Conservation (phyloP, 2,113 vertebrate genomes). For the Ctenomys sociabilis region DNA sequence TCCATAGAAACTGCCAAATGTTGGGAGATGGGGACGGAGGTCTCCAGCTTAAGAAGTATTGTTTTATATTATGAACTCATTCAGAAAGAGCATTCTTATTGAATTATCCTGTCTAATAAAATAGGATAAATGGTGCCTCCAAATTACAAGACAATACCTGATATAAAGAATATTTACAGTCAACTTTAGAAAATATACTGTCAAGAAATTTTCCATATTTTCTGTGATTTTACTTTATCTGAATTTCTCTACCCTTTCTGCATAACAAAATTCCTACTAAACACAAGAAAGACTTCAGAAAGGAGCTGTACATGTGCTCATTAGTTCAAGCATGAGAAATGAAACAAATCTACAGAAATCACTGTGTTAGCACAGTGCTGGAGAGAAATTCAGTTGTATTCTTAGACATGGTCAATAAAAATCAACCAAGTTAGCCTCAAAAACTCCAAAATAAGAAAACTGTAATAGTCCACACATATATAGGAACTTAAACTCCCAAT, state of each 20-base stretch:
- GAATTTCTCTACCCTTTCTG: neutral
- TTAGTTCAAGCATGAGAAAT: neutral
- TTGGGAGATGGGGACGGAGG: neutral
- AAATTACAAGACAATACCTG: neutral
- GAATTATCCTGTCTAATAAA: neutral
- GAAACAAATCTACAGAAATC: neutral
- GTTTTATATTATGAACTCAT: neutral
- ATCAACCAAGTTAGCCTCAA: neutral
- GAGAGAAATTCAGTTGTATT: neutral
- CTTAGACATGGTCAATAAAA: neutral
- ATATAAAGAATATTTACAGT: conserved; percentile 3
- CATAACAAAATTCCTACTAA: neutral
- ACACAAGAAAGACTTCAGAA: neutral
- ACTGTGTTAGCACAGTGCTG: neutral
- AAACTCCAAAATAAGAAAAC: neutral
- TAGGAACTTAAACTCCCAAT: neutral
- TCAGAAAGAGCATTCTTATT: conserved; percentile 14
- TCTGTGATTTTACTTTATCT: neutral
- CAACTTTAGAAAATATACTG: neutral
- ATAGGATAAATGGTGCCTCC: neutral
- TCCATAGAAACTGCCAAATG: neutral
- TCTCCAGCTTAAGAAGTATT: neutral
- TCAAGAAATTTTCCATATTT: neutral
- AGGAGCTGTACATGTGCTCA: neutral
- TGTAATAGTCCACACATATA: neutral